Conservation (phyloP, 1,140 invertebrate species). For the Trachelipus rathkii region DNA sequence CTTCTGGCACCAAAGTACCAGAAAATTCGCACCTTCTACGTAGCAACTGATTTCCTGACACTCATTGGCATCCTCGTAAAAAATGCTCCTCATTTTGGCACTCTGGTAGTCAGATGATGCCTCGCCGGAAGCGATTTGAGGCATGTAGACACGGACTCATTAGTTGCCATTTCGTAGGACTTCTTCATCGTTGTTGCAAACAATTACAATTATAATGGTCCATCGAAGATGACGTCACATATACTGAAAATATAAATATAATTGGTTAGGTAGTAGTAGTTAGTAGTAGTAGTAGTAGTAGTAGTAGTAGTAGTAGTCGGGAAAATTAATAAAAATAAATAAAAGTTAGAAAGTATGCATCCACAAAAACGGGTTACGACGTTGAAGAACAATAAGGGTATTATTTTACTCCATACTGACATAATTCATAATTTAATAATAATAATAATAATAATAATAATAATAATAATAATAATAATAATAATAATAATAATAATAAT, state of each 20-base stretch:
- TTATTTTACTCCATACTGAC: too few relatives aligned
- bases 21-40: conserved; percentile 35
- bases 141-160: conserved; percentile 38
- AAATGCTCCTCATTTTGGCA: conserved; percentile 45
- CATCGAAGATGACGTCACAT: conserved; percentile 43
- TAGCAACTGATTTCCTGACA: conserved; percentile 42
- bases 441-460: too few relatives aligned
- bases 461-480: too few relatives aligned
- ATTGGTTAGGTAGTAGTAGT: too few relatives aligned
- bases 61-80: conserved; percentile 43
- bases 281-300: too few relatives aligned
- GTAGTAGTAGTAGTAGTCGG: too few relatives aligned
- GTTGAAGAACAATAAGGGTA: neutral
- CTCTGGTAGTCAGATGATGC: conserved; percentile 38
- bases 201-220: conserved; percentile 39
- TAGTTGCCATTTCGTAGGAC: conserved; percentile 41
- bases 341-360: too few relatives aligned
- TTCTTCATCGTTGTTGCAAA: conserved; percentile 23
- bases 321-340: too few relatives aligned
- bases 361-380: too few relatives aligned
- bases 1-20: too few relatives aligned
- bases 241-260: conserved; percentile 40
- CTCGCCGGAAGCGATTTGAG: conserved; percentile 30
- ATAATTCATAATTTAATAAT: too few relatives aligned
- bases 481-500: too few relatives aligned